Conservation (phyloP, 1,140 invertebrate species). For the Meloidogyne floridensis region DNA sequence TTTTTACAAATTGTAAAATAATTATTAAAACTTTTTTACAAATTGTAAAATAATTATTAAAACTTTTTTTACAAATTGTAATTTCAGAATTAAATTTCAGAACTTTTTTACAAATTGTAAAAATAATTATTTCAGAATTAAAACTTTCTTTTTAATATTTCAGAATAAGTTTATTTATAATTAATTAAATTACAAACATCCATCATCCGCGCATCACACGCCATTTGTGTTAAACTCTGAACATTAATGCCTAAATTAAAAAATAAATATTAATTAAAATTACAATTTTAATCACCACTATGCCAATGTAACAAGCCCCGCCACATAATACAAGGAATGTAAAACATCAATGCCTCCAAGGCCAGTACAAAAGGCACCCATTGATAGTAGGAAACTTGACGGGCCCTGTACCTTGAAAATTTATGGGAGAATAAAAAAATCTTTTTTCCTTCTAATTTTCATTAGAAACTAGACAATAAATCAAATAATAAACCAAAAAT, state of each 20-base stretch:
- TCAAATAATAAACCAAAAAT: neutral
- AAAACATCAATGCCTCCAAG: constrained; percentile 70
- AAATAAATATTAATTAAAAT: neutral
- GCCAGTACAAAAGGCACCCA: constrained; percentile 69
- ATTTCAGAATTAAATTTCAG: too few relatives aligned
- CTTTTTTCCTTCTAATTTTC: neutral
- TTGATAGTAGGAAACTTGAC: constrained; percentile 68
- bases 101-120: too few relatives aligned
- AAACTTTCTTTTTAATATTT: neutral
- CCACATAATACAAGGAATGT: constrained; percentile 70
- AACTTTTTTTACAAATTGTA: too few relatives aligned
- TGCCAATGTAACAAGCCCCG: constrained; percentile 66
- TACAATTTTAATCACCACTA: constrained; percentile 52
- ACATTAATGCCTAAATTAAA: constrained; percentile 63
- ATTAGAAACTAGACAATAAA: neutral
- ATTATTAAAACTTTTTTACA: too few relatives aligned
- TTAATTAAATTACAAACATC: constrained; percentile 32
- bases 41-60: too few relatives aligned
- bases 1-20: too few relatives aligned
- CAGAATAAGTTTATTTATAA: neutral
- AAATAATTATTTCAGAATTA: neutral
- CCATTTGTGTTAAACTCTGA: constrained; percentile 65
- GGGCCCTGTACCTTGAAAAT: constrained; percentile 54
- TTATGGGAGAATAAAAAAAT: neutral
- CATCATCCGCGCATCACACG: constrained; percentile 66